phyloP scores from a whole-genome alignment of 2,888 invertebrate species.

The Magallana nippona region DNA sequence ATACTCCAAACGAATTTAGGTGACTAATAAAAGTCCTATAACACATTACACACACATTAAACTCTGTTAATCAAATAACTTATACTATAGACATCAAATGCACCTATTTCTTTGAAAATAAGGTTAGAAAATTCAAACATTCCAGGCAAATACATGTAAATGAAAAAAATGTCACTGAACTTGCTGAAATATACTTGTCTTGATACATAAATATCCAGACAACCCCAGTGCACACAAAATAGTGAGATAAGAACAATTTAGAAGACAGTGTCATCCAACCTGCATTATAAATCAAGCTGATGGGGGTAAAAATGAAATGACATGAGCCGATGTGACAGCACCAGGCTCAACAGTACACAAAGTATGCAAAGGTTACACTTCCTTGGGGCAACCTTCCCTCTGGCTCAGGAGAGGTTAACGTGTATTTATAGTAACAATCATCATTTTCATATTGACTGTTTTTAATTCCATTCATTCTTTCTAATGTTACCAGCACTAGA shows the following conservation, averaged over 20 bases:
- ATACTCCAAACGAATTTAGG: no score
- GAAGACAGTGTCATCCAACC: not conserved
- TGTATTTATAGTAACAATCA: slow-evolving; percentile 28
- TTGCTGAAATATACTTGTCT: no score
- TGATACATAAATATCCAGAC: no score
- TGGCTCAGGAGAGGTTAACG: slow-evolving; percentile 14
- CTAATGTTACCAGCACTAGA: not conserved
- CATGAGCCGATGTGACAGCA: slow-evolving; percentile 6
- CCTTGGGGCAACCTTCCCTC: slow-evolving; percentile 28
- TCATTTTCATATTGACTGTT: not conserved
- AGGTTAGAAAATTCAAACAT: no score
- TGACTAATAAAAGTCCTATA: no score
- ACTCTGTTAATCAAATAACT: no score
- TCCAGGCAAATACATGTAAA: no score
- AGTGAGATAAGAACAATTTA: not conserved
- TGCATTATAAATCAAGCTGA: slow-evolving; percentile 14
- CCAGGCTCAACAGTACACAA: not conserved
- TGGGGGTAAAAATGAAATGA: not conserved
- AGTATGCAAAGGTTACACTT: slow-evolving; percentile 17
- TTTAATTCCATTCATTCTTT: not conserved
- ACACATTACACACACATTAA: no score
- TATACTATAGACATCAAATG: no score
- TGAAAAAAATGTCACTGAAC: no score
- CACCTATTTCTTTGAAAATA: no score
- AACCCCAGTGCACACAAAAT: no score